Conservation (phyloP, 1,140 invertebrate species). For the Drosophila prosaltans region DNA sequence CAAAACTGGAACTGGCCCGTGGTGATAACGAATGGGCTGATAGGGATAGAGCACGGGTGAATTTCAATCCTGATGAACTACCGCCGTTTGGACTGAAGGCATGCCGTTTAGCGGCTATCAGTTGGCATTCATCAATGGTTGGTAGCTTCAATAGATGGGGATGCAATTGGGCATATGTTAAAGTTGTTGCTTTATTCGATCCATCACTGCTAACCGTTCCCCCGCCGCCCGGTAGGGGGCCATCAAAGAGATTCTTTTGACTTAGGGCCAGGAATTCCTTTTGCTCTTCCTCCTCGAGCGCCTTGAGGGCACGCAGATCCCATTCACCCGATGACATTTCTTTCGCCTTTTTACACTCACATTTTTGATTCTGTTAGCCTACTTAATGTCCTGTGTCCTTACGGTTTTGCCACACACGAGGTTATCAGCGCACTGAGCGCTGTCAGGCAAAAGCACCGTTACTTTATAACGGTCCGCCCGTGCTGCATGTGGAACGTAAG, state of each 20-base stretch:
- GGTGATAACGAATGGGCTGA: constrained; percentile 71
- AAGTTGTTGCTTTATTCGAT: constrained; percentile 10
- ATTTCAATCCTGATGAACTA: constrained; percentile 54
- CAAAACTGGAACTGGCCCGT: constrained; percentile 50
- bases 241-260: constrained; percentile 68
- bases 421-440: constrained; percentile 63
- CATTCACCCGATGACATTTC: constrained; percentile 80
- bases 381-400: not conserved
- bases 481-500: constrained; percentile 67
- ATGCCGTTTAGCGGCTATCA: constrained; percentile 64
- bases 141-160: constrained; percentile 73
- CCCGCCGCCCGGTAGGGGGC: constrained; percentile 50
- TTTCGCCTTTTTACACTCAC: constrained; percentile 37
- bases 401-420: constrained; percentile 56
- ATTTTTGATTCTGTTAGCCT: not conserved
- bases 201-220: constrained; percentile 26
- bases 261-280: constrained; percentile 75
- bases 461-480: constrained; percentile 59
- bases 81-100: constrained; percentile 27
- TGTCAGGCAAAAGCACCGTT: constrained; percentile 38
- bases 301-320: constrained; percentile 79
- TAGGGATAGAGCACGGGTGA: constrained; percentile 72
- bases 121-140: constrained; percentile 74
- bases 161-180: constrained; percentile 72
- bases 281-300: constrained; percentile 80